Evolutionary conservation across 2,797 vertebrate species (phyloP), one percentile per base, ranked within the genome.

Genomic region (Centropyge bicolor): DNA sequence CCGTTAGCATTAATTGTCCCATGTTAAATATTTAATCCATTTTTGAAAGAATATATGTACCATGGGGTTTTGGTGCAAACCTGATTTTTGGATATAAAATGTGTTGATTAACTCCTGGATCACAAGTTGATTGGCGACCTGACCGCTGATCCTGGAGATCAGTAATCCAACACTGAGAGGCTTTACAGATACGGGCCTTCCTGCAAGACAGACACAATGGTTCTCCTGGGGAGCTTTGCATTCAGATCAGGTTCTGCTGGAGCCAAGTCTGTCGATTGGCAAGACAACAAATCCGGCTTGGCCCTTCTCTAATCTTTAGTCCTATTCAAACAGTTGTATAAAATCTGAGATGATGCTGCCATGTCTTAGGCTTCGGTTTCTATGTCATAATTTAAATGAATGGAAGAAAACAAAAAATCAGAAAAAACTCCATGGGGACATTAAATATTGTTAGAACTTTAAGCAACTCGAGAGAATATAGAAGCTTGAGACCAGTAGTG

Each of bases 231-330:
- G 63, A 84, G 79, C 69, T 86, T 85, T 88, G 74, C 46, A 86
- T 87, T 89, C 62, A 74, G 67, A 84, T 85, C 80, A 85, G 80
- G 60, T 87, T 89, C 75, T 78, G 51, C 65, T 85, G 82, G 85
- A 89, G 76, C 78, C 65, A 78, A 86, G 68, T 38, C 74, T 76
- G 80, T 75, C 77, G 20, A 85, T 57, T 90, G 86, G 87, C 78
- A 88, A 82, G 81, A 81, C 82, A 84, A 78, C 80, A 88, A 86
- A 86, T 86, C 83, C 62, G 9, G 69, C 76, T 79, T 71, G 75
- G 67, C n/a, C 69, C 51, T 68, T 76, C 80, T 85, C 74, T 88
- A 88, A 86, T 88, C 80, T 85, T 76, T 65, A 75, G 45, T 62
- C 78, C 24, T 27, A 74, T 80, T 88, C 68, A 90, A 76, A 82